Percentiles rank a stretch among this genome's conserved stretches.
phyloP scores from a whole-genome alignment of 2,888 invertebrate species.

The Leptinotarsa juncta region DNA sequence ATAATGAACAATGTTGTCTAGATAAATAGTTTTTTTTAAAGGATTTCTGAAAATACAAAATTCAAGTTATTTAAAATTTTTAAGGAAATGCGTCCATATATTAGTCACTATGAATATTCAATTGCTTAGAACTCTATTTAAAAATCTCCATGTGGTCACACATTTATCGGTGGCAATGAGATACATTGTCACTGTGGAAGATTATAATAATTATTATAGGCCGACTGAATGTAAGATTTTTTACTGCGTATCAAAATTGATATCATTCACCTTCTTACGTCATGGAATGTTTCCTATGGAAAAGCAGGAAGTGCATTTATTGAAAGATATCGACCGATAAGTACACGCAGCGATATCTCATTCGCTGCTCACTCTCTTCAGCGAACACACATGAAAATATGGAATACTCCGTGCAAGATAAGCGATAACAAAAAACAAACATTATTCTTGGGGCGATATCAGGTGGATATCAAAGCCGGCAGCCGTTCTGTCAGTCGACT shows the following conservation, averaged over 20 bases:
- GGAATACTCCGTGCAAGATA: constrained; percentile 25
- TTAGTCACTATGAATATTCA: too few species aligned
- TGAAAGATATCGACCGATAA: constrained; percentile 1
- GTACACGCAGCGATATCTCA: neutral
- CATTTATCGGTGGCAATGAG: too few species aligned
- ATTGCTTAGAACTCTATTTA: too few species aligned
- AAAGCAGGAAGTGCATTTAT: constrained; percentile 5
- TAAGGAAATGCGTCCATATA: too few species aligned
- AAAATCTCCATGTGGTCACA: too few species aligned
- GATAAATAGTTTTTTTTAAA: too few species aligned
- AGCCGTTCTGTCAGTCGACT: constrained; percentile 22
- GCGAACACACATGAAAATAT: constrained; percentile 21
- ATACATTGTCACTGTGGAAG: too few species aligned
- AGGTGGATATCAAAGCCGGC: constrained; percentile 26
- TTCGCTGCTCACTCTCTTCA: constrained; percentile 11
- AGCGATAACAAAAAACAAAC: constrained; percentile 28
- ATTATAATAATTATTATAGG: neutral
- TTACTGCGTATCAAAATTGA: neutral
- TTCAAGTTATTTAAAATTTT: too few species aligned
- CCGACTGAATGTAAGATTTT: neutral
- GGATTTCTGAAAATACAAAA: too few species aligned
- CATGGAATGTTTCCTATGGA: neutral
- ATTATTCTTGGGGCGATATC: constrained; percentile 24
- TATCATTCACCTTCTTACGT: neutral
- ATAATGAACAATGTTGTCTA: too few species aligned